Percentiles rank a stretch among this genome's conserved stretches.
phyloP scores from a whole-genome alignment of 1,140 invertebrate genomes.

The Camponotus vicinus region DNA sequence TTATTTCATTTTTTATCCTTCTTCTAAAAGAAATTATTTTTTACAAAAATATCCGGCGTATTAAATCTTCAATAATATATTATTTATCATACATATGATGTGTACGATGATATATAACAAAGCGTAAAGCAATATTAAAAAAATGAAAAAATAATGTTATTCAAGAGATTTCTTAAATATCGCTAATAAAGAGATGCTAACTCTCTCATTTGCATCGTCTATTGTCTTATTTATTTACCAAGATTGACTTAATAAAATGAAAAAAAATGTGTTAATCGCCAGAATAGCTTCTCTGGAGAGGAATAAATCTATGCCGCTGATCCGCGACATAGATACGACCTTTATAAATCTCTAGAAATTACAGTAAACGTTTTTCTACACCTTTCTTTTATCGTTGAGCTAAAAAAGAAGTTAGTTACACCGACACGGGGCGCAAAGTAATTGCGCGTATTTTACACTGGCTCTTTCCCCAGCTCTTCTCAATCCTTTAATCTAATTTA shows the following conservation, averaged over 20 bases:
- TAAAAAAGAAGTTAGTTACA: conserved; percentile 10
- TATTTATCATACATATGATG: neutral
- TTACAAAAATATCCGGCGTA: neutral
- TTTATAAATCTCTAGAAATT: conserved; percentile 18
- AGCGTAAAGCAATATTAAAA: neutral
- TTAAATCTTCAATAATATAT: neutral
- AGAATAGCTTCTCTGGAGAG: neutral
- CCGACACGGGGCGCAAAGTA: neutral
- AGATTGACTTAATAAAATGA: neutral
- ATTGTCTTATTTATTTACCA: conserved; percentile 11
- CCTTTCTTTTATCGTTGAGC: conserved; percentile 20
- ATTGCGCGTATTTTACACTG: neutral
- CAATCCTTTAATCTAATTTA: neutral
- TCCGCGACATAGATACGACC: conserved; percentile 14
- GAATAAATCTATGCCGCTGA: conserved; percentile 17
- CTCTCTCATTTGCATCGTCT: neutral
- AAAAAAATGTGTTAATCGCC: conserved; percentile 35
- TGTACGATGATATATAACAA: neutral
- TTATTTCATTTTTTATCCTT: neutral
- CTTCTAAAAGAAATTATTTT: neutral
- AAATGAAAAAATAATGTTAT: neutral
- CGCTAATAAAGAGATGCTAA: neutral
- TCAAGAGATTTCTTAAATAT: neutral
- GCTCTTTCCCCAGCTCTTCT: neutral
- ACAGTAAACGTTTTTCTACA: conserved; percentile 22